Evolutionary conservation across 2,888 invertebrate species (phyloP).

Genomic region (Thyatira batis): DNA sequence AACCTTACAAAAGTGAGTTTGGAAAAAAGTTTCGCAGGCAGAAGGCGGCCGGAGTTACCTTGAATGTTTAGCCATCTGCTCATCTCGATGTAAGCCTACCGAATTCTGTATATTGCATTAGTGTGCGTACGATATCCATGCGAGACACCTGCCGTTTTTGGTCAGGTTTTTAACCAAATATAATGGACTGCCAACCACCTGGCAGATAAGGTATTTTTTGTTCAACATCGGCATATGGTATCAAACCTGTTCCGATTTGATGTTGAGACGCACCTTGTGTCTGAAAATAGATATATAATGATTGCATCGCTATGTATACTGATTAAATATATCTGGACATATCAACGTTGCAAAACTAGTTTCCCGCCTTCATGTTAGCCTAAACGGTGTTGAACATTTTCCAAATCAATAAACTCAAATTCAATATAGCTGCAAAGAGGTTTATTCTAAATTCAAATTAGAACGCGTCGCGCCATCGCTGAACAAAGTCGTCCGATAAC

Average conservation of each 20-base stretch:
- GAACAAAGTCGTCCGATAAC: conserved; percentile 15
- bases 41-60: conserved; percentile 12
- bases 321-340: neutral
- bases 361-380: neutral
- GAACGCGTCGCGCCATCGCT: conserved; percentile 18
- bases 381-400: neutral
- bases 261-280: neutral
- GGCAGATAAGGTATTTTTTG: conserved; percentile 32
- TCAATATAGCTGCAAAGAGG: conserved; percentile 28
- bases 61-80: conserved; percentile 30
- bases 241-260: conserved; percentile 12
- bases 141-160: conserved; percentile 62
- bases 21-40: neutral
- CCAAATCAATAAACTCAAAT: conserved; percentile 27
- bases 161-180: conserved; percentile 53
- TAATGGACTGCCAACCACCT: conserved; percentile 42
- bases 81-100: conserved; percentile 25
- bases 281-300: neutral
- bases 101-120: conserved; percentile 26
- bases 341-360: neutral
- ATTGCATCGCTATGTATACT: neutral
- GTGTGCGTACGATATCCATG: conserved; percentile 30
- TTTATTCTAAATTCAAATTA: conserved; percentile 36
- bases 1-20: neutral
- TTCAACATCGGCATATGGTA: conserved; percentile 24